These are phyloP conservation scores for Mus minutoides DNA, from an alignment of 2,797 vertebrate genomes.

Conservation along the genomic window DNA sequence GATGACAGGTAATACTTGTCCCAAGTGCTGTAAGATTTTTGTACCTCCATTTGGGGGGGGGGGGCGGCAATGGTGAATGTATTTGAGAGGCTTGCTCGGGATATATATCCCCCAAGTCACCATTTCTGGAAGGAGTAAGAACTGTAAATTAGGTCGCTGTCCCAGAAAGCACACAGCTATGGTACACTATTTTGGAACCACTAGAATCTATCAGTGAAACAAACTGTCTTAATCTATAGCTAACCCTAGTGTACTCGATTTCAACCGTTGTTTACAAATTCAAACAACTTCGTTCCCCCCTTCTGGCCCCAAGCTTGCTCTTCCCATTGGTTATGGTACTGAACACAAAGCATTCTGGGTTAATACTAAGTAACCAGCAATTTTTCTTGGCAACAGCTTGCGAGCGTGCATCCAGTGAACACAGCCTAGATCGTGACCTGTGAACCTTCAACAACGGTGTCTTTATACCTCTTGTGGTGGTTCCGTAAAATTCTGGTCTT, in stretches of 20 bases:
- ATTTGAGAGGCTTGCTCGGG: background rate
- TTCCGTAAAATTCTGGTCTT: slow-evolving; percentile 23
- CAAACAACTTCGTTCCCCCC: slow-evolving; percentile 34
- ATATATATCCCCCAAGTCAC: background rate
- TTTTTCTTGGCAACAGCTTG: background rate
- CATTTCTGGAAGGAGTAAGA: background rate
- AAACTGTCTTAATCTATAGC: background rate
- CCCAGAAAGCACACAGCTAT: background rate
- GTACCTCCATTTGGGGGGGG: too few species aligned
- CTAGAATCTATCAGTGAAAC: background rate
- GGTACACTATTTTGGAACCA: background rate
- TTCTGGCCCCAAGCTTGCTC: slow-evolving; percentile 22
- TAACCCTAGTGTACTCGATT: background rate
- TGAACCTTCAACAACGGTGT: background rate
- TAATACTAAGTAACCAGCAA: slow-evolving; percentile 26
- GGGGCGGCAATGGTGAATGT: background rate
- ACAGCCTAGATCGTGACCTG: background rate
- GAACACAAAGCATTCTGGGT: background rate
- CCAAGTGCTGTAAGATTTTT: background rate
- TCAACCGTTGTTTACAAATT: slow-evolving; percentile 49
- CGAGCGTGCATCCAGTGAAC: background rate
- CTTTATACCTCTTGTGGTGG: slow-evolving; percentile 11
- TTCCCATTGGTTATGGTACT: slow-evolving; percentile 23
- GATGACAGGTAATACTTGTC: background rate
- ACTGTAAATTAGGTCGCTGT: background rate